Evolutionary conservation across 2,888 invertebrate genomes (phyloP).

Genomic region (Lathronympha strigana): DNA sequence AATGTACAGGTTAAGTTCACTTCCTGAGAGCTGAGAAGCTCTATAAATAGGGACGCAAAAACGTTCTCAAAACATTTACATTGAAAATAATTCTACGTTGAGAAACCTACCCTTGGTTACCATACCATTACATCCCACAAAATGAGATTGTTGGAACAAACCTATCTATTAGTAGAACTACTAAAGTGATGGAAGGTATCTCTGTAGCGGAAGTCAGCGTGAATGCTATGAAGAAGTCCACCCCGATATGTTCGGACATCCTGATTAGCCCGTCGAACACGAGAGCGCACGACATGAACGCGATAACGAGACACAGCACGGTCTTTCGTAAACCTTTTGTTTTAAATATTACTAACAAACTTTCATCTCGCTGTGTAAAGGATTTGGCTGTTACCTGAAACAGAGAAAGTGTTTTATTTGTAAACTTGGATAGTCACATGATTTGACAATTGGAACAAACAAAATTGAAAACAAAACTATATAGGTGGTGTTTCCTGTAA

Average conservation of each 20-base stretch:
- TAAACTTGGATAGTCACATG: no score
- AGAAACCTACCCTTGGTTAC: no score
- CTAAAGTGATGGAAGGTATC: slow-evolving; percentile 55
- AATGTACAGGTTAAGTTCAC: no score
- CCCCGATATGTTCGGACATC: slow-evolving; percentile 64
- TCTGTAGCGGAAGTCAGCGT: slow-evolving; percentile 63
- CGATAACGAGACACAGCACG: slow-evolving; percentile 52
- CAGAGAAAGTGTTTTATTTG: slow-evolving; percentile 19
- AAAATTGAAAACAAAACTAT: no score
- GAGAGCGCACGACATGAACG: slow-evolving; percentile 57
- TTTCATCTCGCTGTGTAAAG: slow-evolving; percentile 53
- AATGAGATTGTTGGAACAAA: slow-evolving; percentile 30
- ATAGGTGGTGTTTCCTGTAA: no score
- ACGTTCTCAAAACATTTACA: no score
- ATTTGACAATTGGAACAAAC: no score
- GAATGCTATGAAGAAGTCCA: slow-evolving; percentile 65
- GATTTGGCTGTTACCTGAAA: slow-evolving; percentile 50
- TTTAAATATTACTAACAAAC: slow-evolving; percentile 52
- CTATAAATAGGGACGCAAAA: no score
- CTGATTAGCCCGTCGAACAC: slow-evolving; percentile 64
- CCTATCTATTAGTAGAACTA: slow-evolving; percentile 55
- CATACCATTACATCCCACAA: no score
- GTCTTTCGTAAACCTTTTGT: slow-evolving; percentile 54
- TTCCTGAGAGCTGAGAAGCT: no score
- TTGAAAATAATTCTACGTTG: no score